phyloP scores from a whole-genome alignment of 2,888 invertebrate species.

The Drosophila aldrichi region DNA sequence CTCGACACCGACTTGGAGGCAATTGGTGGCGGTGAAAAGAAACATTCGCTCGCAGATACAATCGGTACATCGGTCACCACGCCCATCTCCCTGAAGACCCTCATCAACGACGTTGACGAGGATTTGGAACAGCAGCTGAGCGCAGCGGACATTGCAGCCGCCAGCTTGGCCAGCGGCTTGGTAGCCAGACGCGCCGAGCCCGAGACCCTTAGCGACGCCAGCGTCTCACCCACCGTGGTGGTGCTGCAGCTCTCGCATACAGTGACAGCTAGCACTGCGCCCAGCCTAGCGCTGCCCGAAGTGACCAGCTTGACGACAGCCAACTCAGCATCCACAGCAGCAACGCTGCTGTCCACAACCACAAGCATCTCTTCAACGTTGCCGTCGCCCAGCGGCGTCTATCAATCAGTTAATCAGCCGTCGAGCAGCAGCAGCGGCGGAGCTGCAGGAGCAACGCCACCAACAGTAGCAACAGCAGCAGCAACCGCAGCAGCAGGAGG shows the following conservation, averaged over 20 bases:
- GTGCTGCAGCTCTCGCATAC: slow-evolving; percentile 63
- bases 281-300: slow-evolving; percentile 53
- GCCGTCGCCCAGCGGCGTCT: slow-evolving; percentile 54
- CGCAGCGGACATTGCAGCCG: slow-evolving; percentile 81
- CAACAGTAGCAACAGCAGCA: slow-evolving; percentile 87
- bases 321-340: slow-evolving; percentile 24
- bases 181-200: slow-evolving; percentile 81
- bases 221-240: slow-evolving; percentile 82
- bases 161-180: slow-evolving; percentile 80
- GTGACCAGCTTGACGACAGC: slow-evolving; percentile 44
- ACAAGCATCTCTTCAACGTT: slow-evolving; percentile 54
- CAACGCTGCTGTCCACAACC: slow-evolving; percentile 41
- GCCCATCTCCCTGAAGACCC: slow-evolving; percentile 81
- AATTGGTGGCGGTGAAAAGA: slow-evolving; percentile 56
- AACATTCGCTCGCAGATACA: slow-evolving; percentile 82
- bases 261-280: slow-evolving; percentile 57
- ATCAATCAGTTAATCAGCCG: slow-evolving; percentile 46
- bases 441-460: slow-evolving; percentile 64
- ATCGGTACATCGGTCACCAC: slow-evolving; percentile 82
- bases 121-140: slow-evolving; percentile 71
- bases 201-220: slow-evolving; percentile 82
- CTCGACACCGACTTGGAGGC: slow-evolving; percentile 35
- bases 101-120: slow-evolving; percentile 83
- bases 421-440: slow-evolving; percentile 29
- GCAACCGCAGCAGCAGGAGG: slow-evolving; percentile 86